Evolutionary conservation across 1,140 invertebrate species (phyloP), one percentile per base, ranked within the genome.

Genomic region (Anadara kagoshimensis): DNA sequence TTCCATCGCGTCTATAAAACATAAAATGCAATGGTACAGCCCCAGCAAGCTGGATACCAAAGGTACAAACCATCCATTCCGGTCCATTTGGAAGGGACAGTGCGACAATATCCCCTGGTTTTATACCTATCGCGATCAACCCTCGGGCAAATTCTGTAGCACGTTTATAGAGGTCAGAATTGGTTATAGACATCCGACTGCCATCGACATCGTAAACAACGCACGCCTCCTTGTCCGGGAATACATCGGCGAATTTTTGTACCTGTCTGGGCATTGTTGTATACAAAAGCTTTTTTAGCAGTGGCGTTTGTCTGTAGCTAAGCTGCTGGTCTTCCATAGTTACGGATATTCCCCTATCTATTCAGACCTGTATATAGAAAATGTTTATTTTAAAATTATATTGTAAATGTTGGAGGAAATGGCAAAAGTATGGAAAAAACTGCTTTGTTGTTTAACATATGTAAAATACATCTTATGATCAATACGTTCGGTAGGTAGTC

Each of bases 31-130:
- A 36, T n/a, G 56, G 49, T 18, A 68, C 56, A 10, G 53, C 36
- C 12, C 66, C 66, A 14, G 36, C 24, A 53, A 57, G 20, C n/a
- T 57, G 24, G 5, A 68, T 41, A 18, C 66, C 66, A 41, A 68
- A 26, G 29, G 53, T 57, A 12, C 41, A 44, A 45, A 68, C 54
- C 36, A 68, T 14, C 29, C 66, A 44, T 14, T 68, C 66, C 20
- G 29, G 49, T 22, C 24, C 44, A 44, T 68, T 68, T 36, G 45
- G 53, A 61, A 44, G n/a, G 7, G 8, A 41, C 14, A 61, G 4
- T 18, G 20, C 58, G 16, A 61, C 16, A n/a, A 26, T 61, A 26
- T 61, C 58, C 8, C 29, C 29, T 43, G 29, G 29, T 20, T 61
- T 18, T 36, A 61, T 44, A 0, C 58, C 58, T 36, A 61, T 24